Evolutionary conservation across 2,113 vertebrate genomes (phyloP).

Genomic region (Columba livia): DNA sequence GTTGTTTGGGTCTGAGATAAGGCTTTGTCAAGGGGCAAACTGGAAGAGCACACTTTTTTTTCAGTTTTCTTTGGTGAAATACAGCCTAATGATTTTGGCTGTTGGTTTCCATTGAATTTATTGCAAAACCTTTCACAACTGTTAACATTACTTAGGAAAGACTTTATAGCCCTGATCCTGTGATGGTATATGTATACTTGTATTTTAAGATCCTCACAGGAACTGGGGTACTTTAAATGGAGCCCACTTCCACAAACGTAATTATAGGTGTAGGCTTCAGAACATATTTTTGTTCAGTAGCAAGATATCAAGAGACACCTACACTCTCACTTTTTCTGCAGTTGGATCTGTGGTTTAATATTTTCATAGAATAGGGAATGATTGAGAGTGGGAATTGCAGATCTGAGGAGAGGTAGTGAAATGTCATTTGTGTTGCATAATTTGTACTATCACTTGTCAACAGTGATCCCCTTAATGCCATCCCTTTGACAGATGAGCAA

Average conservation of each 20-base stretch:
- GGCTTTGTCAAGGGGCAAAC: neutral
- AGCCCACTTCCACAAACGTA: slow-evolving; percentile 21
- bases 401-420: slow-evolving; percentile 74
- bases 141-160: neutral
- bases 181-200: neutral
- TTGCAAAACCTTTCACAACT: neutral
- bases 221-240: neutral
- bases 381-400: slow-evolving; percentile 74
- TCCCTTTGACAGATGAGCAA: slow-evolving; percentile 74
- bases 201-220: neutral
- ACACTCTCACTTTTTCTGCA: slow-evolving; percentile 27
- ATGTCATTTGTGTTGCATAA: slow-evolving; percentile 82
- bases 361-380: slow-evolving; percentile 71
- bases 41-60: neutral
- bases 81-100: neutral
- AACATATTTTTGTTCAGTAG: slow-evolving; percentile 32
- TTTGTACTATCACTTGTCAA: slow-evolving; percentile 82
- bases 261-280: slow-evolving; percentile 50
- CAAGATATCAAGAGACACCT: slow-evolving; percentile 20
- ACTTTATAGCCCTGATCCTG: neutral
- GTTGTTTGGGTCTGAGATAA: neutral
- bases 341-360: slow-evolving; percentile 48
- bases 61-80: neutral
- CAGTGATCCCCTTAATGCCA: slow-evolving; percentile 79
- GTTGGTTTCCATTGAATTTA: neutral